Evolutionary conservation across 1,140 invertebrate genomes (phyloP), one percentile per base, ranked within the genome.

Genomic region (Macrocentrus cingulum): DNA sequence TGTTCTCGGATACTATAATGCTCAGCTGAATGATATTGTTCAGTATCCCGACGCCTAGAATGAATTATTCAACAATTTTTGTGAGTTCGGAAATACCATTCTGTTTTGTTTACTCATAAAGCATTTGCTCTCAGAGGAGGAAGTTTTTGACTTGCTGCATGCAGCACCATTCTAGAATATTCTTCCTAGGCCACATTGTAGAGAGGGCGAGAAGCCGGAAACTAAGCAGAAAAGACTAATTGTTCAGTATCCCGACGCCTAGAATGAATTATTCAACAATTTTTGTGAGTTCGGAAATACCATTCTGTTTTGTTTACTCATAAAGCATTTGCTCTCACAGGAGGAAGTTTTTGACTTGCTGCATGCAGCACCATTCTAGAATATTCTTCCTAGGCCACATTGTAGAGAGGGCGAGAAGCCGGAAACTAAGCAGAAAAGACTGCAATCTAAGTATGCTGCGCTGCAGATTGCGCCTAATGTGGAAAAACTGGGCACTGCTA

Each of bases 151-250:
- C 82, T 80, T 99, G 46, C 81, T 98, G 16, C 94, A 98, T 80
- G 97, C 97, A 1, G 96, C 97, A n/a, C 94, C 97, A 0, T 99
- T 99, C 79, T 97, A 99, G 79, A 98, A 99, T 80, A 97, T 98
- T 67, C 85, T 99, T 51, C 97, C 97, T 0, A 85, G 94, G 63
- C 95, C 96, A 0, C 95, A 86, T 76, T 93, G 91, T 65, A 95
- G 95, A 86, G 95, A 98, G 70, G 92, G 93, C 29, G 97, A 99
- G 74, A 98, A 99, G 74, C 88, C 93, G 2, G 97, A 99, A 80
- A 87, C 88, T 1, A 97, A 98, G 72, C 93, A 98, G 78, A 98
- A 98, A 80, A 84, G 94, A 62, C 80, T 99, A 37, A n/a, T n/a
- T n/a, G n/a, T n/a, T n/a, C n/a, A n/a, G n/a, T n/a, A n/a, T n/a